Base-by-base conservation (phyloP, 1,140 invertebrate species). In the Mya arenaria region DNA sequence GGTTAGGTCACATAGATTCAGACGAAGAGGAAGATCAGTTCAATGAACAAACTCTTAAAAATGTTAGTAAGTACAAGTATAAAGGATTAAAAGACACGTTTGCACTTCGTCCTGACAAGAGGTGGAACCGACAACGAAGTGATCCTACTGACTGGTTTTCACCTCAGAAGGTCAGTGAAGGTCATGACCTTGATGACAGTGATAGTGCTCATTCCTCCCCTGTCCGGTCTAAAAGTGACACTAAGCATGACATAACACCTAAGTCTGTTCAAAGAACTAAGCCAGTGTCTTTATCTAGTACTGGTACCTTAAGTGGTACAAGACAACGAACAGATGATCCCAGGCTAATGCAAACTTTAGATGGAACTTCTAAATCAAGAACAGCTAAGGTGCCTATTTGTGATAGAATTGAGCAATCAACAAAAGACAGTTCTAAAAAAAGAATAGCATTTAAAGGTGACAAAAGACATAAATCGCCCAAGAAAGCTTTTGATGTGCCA, bases 321-420 rank as follows among this genome's bases (percentile, higher is more conserved):
- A 34, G 6, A 4, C 3, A 75, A n/a, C 62, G 36, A 69, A 48
- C 60, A 36, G 28, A 41, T 17, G 75, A 79, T 48, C 75, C 75
- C 15, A 41, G 75, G 23, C 41, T 79, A 48, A 56, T 34, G 32
- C 36, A 32, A 58, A 68, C 75, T 69, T 30, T 58, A 52, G 48
- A 65, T 36, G 63, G 34, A 60, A 23, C 23, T 10, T 23, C 3
- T 28, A 56, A 79, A 15, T 6, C 44, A 19, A 79, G 66, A 55
- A 36, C 36, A 28, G 36, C 19, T 48, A 79, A 69, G 39, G 39
- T 79, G 62, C 44, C 32, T 37, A 68, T 63, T 6, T 66, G 63
- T 55, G 75, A 68, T 32, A 68, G 75, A 28, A 79, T 79, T 37
- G 44, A 68, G 41, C 75, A 79, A n/a, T 68, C 75, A 36, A 65